Evolutionary conservation across 2,888 invertebrate genomes (phyloP), one percentile per base, ranked within the genome.

Genomic region (Heliconius erato): DNA sequence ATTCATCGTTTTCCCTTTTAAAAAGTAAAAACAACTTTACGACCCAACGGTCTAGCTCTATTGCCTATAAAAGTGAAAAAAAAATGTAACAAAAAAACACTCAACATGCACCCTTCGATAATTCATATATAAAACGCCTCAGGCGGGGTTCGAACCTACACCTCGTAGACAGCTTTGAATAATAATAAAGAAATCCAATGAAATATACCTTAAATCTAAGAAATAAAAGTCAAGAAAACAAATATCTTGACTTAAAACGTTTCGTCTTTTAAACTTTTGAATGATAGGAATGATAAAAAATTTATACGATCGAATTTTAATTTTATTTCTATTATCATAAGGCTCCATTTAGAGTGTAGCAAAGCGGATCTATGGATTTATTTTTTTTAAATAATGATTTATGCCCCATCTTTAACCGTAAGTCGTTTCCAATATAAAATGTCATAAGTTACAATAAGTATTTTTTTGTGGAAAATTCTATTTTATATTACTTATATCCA

Each of bases 361-460:
- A 78, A 74, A 44, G 44, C 71, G 81, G 76, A 88, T 85, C 87
- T 88, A 89, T 89, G 87, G 87, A 87, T 85, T 86, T 87, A n/a
- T n/a, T 28, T 89, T 89, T 89, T 88, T 85, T 86, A 67, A 86
- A 86, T 87, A 88, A 90, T 91, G 90, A 91, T 91, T 91, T 89
- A 91, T 89, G 87, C 87, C 88, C 88, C 87, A 90, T 88, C 89
- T 91, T 90, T 90, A 91, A 91, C 90, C 91, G 89, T 89, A 89
- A 59, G 81, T 35, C 12, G 35, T 59, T 71, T n/a, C 26, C n/a
- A 44, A 71, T 32, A 28, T 72, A 77, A 77, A 85, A 80, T 7
- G 80, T 68, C 81, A 49, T 82, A 85, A 80, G 79, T 79, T 49
- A 84, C 74, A 74, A 69, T 28, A 82, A 54, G 23, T 19, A 28